These are phyloP conservation scores for Clarias gariepinus DNA, from an alignment of 2,113 vertebrate species.

Conservation along the genomic window DNA sequence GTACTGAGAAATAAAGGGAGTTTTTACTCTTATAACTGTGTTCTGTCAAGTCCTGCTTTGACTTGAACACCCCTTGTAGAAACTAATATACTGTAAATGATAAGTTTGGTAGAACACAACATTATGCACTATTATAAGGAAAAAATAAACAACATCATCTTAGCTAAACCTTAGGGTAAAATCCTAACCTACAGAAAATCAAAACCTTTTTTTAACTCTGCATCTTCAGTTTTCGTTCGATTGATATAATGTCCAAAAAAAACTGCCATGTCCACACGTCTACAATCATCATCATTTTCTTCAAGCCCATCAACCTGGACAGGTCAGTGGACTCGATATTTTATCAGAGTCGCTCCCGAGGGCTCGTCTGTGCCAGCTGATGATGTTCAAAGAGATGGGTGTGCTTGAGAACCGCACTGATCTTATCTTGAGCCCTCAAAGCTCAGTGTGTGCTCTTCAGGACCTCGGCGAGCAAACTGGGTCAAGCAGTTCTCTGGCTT, in stretches of 20 bases:
- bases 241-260: neutral
- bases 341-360: neutral
- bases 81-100: neutral
- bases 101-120: neutral
- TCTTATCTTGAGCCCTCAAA: constrained; percentile 9
- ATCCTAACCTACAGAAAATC: neutral
- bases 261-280: neutral
- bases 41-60: no score
- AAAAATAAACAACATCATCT: neutral
- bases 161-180: neutral
- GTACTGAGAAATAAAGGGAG: no score
- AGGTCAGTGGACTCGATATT: neutral
- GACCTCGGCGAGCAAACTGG: neutral
- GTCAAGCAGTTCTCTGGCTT: neutral
- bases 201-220: neutral
- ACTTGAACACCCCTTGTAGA: no score
- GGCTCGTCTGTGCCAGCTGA: neutral
- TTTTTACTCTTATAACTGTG: no score
- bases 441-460: neutral
- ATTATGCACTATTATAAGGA: neutral
- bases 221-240: neutral
- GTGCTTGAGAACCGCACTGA: neutral
- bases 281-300: neutral
- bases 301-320: neutral
- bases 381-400: constrained; percentile 1